These are phyloP conservation scores for Rhinichthys klamathensis DNA, from an alignment of 2,113 vertebrate species.

Conservation along the genomic window DNA sequence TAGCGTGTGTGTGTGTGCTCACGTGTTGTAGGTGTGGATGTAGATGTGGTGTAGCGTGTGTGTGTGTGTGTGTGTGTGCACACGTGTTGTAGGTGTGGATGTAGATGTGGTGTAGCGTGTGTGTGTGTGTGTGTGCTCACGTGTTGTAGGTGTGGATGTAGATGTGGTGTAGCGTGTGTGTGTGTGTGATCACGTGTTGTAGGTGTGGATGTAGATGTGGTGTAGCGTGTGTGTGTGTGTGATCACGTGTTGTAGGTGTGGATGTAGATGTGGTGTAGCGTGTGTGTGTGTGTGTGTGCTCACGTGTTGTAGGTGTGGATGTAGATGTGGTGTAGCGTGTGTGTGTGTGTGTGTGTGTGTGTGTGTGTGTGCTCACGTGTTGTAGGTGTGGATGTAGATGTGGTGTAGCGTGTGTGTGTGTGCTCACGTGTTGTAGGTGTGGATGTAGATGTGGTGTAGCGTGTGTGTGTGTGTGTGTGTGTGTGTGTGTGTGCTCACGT, in stretches of 20 bases:
- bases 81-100: conserved; percentile 94
- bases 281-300: conserved; percentile 61
- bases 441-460: not conserved
- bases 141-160: too few relatives aligned
- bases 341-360: not conserved
- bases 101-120: conserved; percentile 91
- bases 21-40: too few relatives aligned
- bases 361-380: conserved; percentile 81
- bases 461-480: not conserved
- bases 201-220: conserved; percentile 93
- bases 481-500: conserved; percentile 78
- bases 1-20: conserved; percentile 71
- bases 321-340: conserved; percentile 91
- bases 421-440: too few relatives aligned
- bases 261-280: too few relatives aligned
- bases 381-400: conserved; percentile 93
- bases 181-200: conserved; percentile 85
- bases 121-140: not conserved
- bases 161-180: too few relatives aligned
- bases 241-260: too few relatives aligned
- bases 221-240: conserved; percentile 76
- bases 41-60: too few relatives aligned
- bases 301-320: conserved; percentile 94
- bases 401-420: conserved; percentile 91
- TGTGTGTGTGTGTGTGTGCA: conserved; percentile 60